Evolutionary conservation across 2,888 invertebrate species (phyloP), one percentile per base, ranked within the genome.

Genomic region (Perizoma affinitatum): DNA sequence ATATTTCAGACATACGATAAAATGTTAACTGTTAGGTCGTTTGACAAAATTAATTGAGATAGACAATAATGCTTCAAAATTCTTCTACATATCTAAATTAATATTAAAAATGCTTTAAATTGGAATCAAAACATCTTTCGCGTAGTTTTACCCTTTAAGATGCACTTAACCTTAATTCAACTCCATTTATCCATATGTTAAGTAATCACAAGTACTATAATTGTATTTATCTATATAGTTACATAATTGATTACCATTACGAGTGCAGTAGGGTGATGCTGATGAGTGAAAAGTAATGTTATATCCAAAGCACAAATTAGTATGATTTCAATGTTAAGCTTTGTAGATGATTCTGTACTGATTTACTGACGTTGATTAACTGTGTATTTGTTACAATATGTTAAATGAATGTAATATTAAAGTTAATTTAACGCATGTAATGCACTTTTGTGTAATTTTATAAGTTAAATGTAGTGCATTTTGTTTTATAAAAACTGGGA

Each of bases 361-460:
- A 78, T 82, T 83, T 81, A 85, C 73, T 80, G 75, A 82, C 74
- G 80, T 83, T 83, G 73, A 80, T 67, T 63, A 63, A 72, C 58
- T 62, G 53, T 54, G 48, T 64, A 56, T 58, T 78, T 81, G 80
- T 80, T 79, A 22, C 22, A 22, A 22, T 22, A 76, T 76, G 76
- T 78, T 75, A 70, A 71, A 75, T 71, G 57, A 68, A 75, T 77
- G 75, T 79, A 76, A 59, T 59, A 50, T 74, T 72, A 75, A 71
- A 69, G 68, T 74, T 78, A 78, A 81, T 72, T 71, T 76, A 73
- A 79, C 69, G 86, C 87, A 87, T 87, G 82, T 85, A 84, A 87
- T 87, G 88, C 88, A 85, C 82, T 80, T 82, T 83, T 80, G 82
- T 83, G 82, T 87, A 83, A 84, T 75, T 79, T 71, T 76, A 73